A percentile compares a stretch with the other conserved stretches of the same genome.
Evolutionary conservation across 2,888 invertebrate genomes (phyloP).

Genomic region (Biston betularia): DNA sequence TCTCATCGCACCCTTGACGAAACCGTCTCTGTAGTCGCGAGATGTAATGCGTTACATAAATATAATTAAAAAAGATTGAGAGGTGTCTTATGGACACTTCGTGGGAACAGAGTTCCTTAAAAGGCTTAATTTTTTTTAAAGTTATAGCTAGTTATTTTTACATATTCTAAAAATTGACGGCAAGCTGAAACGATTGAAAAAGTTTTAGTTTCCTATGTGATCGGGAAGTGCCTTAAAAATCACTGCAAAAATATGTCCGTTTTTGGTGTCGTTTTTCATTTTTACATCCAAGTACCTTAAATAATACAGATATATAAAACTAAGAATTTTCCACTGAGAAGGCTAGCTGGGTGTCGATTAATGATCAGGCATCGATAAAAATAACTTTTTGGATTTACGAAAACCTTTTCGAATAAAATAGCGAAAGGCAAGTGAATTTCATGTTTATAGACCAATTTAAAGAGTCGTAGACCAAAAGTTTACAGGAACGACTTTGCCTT

Average conservation of each 20-base stretch:
- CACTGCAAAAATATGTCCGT: too few relatives aligned
- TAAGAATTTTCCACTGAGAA: constrained; percentile 30
- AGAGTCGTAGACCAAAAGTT: constrained; percentile 57
- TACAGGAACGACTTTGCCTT: constrained; percentile 51
- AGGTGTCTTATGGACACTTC: too few relatives aligned
- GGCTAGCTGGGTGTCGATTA: constrained; percentile 36
- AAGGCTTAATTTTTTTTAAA: too few relatives aligned
- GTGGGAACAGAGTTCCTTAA: too few relatives aligned
- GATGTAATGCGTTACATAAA: not conserved
- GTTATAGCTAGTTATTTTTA: too few relatives aligned
- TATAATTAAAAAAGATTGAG: too few relatives aligned
- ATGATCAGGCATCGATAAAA: constrained; percentile 48
- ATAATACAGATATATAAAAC: constrained; percentile 36
- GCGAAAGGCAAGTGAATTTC: constrained; percentile 50
- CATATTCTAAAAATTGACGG: too few relatives aligned
- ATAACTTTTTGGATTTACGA: constrained; percentile 42
- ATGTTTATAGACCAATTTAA: constrained; percentile 58
- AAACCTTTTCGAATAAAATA: constrained; percentile 50
- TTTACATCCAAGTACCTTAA: not conserved
- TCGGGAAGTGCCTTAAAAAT: too few relatives aligned
- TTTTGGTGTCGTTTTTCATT: too few relatives aligned
- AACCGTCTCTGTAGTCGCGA: constrained; percentile 15
- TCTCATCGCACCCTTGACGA: constrained; percentile 50
- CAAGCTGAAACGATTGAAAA: too few relatives aligned
- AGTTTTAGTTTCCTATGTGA: too few relatives aligned